Conservation (phyloP, 2,888 invertebrate species). For the Drosophila antonietae region DNA sequence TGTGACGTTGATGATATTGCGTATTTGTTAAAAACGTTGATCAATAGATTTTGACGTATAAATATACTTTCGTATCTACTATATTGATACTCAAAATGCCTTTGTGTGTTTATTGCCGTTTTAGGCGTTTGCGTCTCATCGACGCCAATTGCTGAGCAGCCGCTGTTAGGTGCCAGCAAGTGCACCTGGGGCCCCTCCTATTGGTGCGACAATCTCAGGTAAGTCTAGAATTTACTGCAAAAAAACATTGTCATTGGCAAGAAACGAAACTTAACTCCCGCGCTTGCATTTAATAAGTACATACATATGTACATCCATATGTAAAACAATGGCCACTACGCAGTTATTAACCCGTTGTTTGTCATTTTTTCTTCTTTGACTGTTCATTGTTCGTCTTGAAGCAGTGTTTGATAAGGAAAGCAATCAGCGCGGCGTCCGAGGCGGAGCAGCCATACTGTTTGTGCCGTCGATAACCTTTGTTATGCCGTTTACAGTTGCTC, state of each 20-base stretch:
- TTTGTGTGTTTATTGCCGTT: slow-evolving; percentile 23
- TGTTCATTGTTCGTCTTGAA: slow-evolving; percentile 40
- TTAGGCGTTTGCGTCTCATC: slow-evolving; percentile 55
- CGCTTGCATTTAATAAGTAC: neutral
- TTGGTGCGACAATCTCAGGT: slow-evolving; percentile 88
- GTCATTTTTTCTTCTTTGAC: slow-evolving; percentile 23
- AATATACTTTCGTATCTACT: neutral
- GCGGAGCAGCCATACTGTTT: slow-evolving; percentile 37
- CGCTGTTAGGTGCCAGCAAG: slow-evolving; percentile 86
- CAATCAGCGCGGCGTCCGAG: slow-evolving; percentile 40
- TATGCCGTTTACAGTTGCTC: slow-evolving; percentile 55
- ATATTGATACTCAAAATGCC: neutral
- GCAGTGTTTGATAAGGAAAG: slow-evolving; percentile 60
- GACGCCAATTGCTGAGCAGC: slow-evolving; percentile 54
- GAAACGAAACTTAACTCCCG: slow-evolving; percentile 3
- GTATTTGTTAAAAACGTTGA: slow-evolving; percentile 38
- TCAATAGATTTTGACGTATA: slow-evolving; percentile 10
- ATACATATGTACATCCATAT: neutral
- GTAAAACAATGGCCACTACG: slow-evolving; percentile 49
- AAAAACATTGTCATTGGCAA: slow-evolving; percentile 58
- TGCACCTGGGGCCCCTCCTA: slow-evolving; percentile 93
- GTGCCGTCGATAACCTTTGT: slow-evolving; percentile 64
- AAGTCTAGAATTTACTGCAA: slow-evolving; percentile 57
- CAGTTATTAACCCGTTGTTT: slow-evolving; percentile 55
- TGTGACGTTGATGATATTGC: slow-evolving; percentile 42